These are phyloP conservation scores for Porites lobata DNA, from an alignment of 92 coral and sea anemone genomes.

Conservation along the genomic window DNA sequence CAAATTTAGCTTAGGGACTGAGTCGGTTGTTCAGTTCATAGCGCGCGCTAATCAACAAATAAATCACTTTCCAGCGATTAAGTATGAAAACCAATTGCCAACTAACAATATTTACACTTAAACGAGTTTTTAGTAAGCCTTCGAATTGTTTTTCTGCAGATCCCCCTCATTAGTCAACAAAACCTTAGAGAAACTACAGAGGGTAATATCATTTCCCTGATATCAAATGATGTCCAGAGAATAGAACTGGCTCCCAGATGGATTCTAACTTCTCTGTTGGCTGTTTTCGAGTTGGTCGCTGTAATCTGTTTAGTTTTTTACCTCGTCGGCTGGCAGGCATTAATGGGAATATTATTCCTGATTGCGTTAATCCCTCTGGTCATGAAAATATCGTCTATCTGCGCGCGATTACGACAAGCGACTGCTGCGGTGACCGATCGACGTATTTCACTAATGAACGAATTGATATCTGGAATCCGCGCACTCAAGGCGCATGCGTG, in stretches of 20 bases:
- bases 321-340: conserved; percentile 28
- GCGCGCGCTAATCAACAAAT: too few species aligned
- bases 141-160: not conserved
- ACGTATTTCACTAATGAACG: conserved; percentile 32
- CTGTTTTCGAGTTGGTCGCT: conserved; percentile 13
- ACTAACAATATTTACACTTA: not conserved
- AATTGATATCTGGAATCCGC: conserved; percentile 35
- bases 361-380: conserved; percentile 5
- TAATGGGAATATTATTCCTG: conserved; percentile 16
- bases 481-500: conserved; percentile 41
- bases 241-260: conserved; percentile 36
- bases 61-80: too few species aligned
- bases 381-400: not conserved
- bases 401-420: conserved; percentile 22
- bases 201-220: conserved; percentile 32
- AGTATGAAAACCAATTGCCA: too few species aligned
- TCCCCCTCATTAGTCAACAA: conserved; percentile 35
- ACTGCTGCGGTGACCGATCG: conserved; percentile 32
- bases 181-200: conserved; percentile 21
- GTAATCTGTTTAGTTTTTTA: conserved; percentile 3
- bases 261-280: conserved; percentile 1
- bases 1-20: too few species aligned
- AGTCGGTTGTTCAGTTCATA: too few species aligned
- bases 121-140: not conserved
- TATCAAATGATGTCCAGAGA: conserved; percentile 43